Conservation (phyloP, 2,888 invertebrate species). For the Perizoma flavofasciatum region DNA sequence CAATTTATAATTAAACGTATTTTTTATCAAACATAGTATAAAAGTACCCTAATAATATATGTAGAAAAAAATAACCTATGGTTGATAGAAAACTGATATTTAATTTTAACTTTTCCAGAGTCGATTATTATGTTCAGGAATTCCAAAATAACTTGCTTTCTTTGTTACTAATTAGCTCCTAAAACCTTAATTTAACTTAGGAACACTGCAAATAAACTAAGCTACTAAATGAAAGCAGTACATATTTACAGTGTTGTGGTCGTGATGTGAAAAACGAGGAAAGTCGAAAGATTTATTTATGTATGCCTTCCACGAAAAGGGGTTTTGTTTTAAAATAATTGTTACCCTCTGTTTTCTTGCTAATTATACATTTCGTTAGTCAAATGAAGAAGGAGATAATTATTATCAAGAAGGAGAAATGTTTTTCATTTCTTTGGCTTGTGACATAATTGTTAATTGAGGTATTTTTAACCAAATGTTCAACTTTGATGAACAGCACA, state of each 20-base stretch:
- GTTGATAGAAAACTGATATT: too few relatives aligned
- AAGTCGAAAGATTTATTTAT: constrained; percentile 66
- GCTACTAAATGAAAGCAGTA: constrained; percentile 43
- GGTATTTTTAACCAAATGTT: too few relatives aligned
- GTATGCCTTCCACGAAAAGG: constrained; percentile 59
- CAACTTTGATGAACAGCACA: too few relatives aligned
- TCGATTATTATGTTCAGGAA: too few relatives aligned
- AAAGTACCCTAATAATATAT: too few relatives aligned
- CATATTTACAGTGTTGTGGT: constrained; percentile 58
- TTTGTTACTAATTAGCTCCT: background rate
- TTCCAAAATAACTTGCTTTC: background rate
- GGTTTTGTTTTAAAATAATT: constrained; percentile 56
- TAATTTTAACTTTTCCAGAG: too few relatives aligned
- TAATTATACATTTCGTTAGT: constrained; percentile 52
- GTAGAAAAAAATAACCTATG: too few relatives aligned
- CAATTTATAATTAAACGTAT: too few relatives aligned
- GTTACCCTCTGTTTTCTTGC: constrained; percentile 50
- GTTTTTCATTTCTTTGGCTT: constrained; percentile 2
- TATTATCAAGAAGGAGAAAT: constrained; percentile 5
- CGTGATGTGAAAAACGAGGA: constrained; percentile 55
- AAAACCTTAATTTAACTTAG: constrained; percentile 19
- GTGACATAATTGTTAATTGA: too few relatives aligned
- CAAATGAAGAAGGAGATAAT: constrained; percentile 24
- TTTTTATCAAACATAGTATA: too few relatives aligned
- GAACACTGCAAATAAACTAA: constrained; percentile 31